Evolutionary conservation across 35 echinoderm and acorn worm species (phyloP), one percentile per base, ranked within the genome.

Genomic region (Apostichopus japonicus): DNA sequence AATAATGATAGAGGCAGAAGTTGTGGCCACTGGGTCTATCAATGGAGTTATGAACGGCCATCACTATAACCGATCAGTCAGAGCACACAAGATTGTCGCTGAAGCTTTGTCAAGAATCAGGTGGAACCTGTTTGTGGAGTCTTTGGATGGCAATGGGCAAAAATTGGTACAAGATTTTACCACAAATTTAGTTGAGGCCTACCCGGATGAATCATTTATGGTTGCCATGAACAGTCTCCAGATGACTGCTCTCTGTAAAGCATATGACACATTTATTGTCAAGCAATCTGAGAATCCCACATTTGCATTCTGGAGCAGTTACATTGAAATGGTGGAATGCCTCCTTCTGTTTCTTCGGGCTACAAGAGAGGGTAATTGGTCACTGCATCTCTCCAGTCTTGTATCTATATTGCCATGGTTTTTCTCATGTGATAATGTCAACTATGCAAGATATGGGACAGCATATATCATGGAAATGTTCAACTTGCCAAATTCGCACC

Each of bases 1-100:
- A 83, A 90, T 90, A 44, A 14, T 90, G 6, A 84, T 91, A 0
- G 93, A 94, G 55, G 79, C 87, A 63, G 78, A 83, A 16, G 62
- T 80, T 11, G 6, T 94, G 79, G 87, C 93, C 24, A 11, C 77
- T 55, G 93, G 93, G 16, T 82, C 88, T 52, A 24, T 84, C 53
- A 90, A 90, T 83, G 87, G 93, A 19, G 87, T 90, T 4, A 83
- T 94, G 78, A 94, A 62, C 91, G 93, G 93, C n/a, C 22, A 65
- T 9, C 75, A 90, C 87, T 95, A 92, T 53, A 91, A 92, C 44
- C 17, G 71, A 65, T 22, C 33, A 58, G 9, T 80, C n/a, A 57
- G 67, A 24, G 57, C 27, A 21, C 84, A 87, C 76, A 95, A 92
- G 65, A 8, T 88, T 16, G 70, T 87, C 59, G 8, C 9, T 24